Evolutionary conservation across 2,113 vertebrate species (phyloP), one percentile per base, ranked within the genome.

Genomic region (Rhipidura dahli): DNA sequence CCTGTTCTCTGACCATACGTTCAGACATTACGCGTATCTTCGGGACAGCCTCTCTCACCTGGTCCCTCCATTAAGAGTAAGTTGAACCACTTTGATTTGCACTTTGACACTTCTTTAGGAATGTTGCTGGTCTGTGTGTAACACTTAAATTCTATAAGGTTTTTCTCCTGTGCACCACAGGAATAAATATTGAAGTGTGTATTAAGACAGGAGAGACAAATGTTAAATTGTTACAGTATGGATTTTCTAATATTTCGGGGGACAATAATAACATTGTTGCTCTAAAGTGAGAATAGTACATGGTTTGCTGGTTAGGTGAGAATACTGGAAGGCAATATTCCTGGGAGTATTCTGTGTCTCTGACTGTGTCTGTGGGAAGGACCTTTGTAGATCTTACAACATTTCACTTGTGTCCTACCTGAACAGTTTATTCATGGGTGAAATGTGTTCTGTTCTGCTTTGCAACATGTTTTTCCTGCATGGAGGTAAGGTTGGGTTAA

Each of bases 41-140:
- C 98, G 99, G 44, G 99, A 99, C 98, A 99, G 99, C 19, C 99
- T 99, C 82, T 99, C 99, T 3, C 99, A 99, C 82, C 98, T 99
- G 15, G 99, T 99, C 6, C 99, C 99, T 26, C 98, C 99, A 0
- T 97, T 99, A 18, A 98, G 98, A 57, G 99, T 99, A 96, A 98
- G 98, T 96, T 65, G 39, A 77, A 56, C 28, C 42, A 1, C 9
- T 72, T 70, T 45, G 44, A 4, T 70, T 60, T 51, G 50, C 28
- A 2, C 45, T 89, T 94, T 3, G 0, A 33, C 9, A 6, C 53
- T 63, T 54, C 12, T 18, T 42, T 51, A 11, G 0, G 10, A 60
- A 5, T 49, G 1, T 45, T 61, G 7, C 13, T 42, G 37, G 1
- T 78, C 27, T 4, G 4, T 15, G 6, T 49, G 27, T 17, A 40